phyloP scores from a whole-genome alignment of 2,113 vertebrate genomes.

The Crypturellus undulatus region DNA sequence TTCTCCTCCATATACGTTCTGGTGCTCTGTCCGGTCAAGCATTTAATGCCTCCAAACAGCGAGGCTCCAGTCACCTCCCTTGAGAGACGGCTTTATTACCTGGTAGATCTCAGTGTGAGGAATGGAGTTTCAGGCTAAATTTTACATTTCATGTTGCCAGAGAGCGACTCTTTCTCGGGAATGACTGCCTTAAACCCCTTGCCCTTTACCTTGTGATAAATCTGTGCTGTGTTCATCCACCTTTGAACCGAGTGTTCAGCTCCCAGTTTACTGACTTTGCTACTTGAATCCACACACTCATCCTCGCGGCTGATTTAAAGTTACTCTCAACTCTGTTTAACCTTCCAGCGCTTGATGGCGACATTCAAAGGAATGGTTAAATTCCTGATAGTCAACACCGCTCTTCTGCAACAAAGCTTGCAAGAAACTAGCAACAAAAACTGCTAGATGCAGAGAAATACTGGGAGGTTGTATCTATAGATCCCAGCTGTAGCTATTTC shows the following conservation, averaged over 20 bases:
- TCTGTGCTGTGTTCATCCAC: neutral
- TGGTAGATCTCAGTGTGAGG: constrained; percentile 5
- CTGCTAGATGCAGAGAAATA: neutral
- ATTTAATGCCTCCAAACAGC: neutral
- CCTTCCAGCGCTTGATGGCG: neutral
- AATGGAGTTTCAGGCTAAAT: constrained; percentile 17
- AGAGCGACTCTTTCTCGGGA: neutral
- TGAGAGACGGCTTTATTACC: neutral
- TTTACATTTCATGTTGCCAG: constrained; percentile 16
- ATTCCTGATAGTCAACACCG: neutral
- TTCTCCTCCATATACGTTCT: neutral
- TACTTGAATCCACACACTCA: neutral
- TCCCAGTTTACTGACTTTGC: neutral
- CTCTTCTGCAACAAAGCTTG: neutral
- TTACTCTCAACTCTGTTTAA: neutral
- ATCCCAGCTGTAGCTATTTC: neutral
- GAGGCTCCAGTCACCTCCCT: constrained; percentile 7
- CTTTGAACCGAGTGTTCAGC: neutral
- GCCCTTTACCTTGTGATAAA: constrained; percentile 19
- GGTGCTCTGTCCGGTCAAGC: neutral
- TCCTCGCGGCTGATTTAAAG: neutral
- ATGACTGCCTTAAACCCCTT: neutral
- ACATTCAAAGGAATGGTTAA: neutral
- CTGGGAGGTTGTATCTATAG: neutral
- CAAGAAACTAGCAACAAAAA: neutral